A percentile compares a stretch with the other conserved stretches of the same genome.
Conservation (phyloP, 2,888 invertebrate genomes). For the Lacanobia wlatinum region DNA sequence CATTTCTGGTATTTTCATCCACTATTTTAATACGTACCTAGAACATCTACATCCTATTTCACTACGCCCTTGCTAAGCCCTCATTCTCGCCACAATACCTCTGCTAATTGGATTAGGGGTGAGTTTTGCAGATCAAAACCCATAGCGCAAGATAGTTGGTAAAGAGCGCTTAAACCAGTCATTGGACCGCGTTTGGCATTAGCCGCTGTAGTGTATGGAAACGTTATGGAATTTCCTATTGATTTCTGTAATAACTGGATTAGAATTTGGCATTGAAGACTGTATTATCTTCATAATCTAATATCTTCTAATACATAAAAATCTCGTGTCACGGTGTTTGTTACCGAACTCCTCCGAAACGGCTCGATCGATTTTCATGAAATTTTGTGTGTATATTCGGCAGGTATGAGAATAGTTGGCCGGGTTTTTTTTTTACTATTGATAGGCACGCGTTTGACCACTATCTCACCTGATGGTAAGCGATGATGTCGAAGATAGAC, state of each 20-base stretch:
- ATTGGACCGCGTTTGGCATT: conserved; percentile 60
- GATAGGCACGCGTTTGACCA: too few relatives aligned
- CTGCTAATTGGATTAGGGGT: conserved; percentile 79
- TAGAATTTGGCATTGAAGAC: neutral
- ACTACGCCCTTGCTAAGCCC: conserved; percentile 39
- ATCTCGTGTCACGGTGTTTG: too few relatives aligned
- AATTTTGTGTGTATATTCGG: too few relatives aligned
- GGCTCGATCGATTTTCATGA: too few relatives aligned
- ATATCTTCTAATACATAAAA: too few relatives aligned
- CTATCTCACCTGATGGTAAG: too few relatives aligned
- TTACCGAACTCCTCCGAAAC: too few relatives aligned
- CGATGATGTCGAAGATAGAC: too few relatives aligned
- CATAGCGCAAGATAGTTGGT: conserved; percentile 60
- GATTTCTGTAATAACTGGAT: conserved; percentile 52
- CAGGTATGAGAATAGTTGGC: too few relatives aligned
- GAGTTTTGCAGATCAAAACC: conserved; percentile 77
- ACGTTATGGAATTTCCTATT: conserved; percentile 35
- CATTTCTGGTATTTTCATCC: conserved; percentile 12
- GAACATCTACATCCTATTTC: conserved; percentile 17
- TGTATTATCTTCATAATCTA: too few relatives aligned
- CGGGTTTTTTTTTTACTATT: too few relatives aligned
- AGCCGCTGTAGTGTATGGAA: conserved; percentile 33
- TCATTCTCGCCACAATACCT: conserved; percentile 70
- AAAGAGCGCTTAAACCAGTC: conserved; percentile 63
- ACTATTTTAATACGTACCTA: conserved; percentile 29